Conservation (phyloP, 1,140 invertebrate genomes). For the Bombus cullumanus region DNA sequence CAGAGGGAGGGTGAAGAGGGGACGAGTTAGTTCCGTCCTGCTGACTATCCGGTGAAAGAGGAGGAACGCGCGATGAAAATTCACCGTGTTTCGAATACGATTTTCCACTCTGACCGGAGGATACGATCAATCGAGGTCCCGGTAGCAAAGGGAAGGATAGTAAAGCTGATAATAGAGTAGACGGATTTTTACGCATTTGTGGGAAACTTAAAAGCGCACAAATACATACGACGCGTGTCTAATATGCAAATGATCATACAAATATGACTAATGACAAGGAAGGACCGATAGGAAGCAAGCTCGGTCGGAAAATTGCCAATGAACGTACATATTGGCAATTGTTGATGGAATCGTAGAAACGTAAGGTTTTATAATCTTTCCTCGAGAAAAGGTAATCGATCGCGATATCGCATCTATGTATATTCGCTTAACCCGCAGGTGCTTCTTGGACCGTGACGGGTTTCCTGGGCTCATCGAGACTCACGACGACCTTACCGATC, state of each 20-base stretch:
- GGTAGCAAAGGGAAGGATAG: neutral
- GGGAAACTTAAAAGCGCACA: too few species aligned
- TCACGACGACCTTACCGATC: conserved; percentile 4
- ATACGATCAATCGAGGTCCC: neutral
- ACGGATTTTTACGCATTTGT: too few species aligned
- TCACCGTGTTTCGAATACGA: neutral
- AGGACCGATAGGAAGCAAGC: too few species aligned
- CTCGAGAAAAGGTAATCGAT: neutral
- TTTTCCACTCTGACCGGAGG: neutral
- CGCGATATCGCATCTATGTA: neutral
- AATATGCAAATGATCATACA: too few species aligned
- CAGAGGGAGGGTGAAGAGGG: neutral
- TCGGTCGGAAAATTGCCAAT: too few species aligned
- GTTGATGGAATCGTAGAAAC: neutral
- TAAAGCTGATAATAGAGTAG: neutral
- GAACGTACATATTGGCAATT: too few species aligned
- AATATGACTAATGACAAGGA: too few species aligned
- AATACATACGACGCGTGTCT: too few species aligned
- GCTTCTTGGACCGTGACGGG: conserved; percentile 12
- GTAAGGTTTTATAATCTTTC: neutral
- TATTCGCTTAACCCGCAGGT: conserved; percentile 1
- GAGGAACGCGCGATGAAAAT: neutral
- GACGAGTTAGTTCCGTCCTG: neutral
- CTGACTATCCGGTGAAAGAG: neutral
- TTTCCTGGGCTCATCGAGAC: conserved; percentile 15